phyloP scores from a whole-genome alignment of 2,113 vertebrate genomes.

The Coptodon bakossiorum region DNA sequence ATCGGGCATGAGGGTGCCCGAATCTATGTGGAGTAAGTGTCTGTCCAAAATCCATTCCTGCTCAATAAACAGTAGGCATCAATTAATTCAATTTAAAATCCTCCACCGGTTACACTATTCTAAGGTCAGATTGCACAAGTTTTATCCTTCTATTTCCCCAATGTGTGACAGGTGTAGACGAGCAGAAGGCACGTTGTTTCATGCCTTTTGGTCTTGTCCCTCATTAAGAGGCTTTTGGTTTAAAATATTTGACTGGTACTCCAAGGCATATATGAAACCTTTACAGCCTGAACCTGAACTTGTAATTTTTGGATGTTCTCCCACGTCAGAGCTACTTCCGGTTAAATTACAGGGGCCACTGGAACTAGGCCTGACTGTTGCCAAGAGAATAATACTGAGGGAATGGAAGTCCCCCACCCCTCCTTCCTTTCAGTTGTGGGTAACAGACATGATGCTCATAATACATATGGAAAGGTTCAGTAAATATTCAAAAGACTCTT shows the following conservation, averaged over 20 bases:
- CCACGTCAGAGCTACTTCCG: no score
- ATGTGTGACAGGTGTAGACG: not conserved
- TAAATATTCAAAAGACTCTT: no score
- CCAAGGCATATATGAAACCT: not conserved
- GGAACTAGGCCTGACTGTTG: no score
- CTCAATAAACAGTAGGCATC: not conserved
- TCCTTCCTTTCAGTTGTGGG: no score
- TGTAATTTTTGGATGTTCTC: not conserved
- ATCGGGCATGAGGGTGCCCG: accelerated
- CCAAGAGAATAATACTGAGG: no score
- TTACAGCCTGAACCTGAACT: not conserved
- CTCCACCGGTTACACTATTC: not conserved
- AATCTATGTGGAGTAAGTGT: not conserved
- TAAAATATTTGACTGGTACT: not conserved
- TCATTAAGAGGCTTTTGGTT: not conserved
- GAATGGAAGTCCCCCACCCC: not conserved
- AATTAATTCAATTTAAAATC: not conserved
- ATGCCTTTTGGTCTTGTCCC: not conserved
- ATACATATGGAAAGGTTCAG: no score
- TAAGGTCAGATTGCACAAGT: not conserved
- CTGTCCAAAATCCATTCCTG: not conserved
- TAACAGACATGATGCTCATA: no score
- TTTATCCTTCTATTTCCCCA: accelerated
- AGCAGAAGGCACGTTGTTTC: not conserved
- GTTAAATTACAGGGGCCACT: no score